Percentiles rank a stretch among this genome's conserved stretches.
Evolutionary conservation across 2,797 vertebrate species (phyloP).

Genomic region (Eulemur albifrons): DNA sequence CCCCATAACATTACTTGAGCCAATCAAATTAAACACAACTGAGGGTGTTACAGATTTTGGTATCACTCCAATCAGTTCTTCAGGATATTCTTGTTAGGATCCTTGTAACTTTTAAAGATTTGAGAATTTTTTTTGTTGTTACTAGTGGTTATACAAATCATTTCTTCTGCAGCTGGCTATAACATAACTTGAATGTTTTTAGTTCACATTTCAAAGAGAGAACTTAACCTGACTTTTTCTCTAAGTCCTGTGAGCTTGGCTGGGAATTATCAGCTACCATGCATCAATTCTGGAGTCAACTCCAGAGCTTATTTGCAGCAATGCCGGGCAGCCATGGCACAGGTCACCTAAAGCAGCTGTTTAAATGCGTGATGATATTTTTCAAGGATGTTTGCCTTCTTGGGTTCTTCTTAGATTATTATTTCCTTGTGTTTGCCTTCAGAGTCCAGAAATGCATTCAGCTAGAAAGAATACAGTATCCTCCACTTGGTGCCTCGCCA

Average conservation of each 20-base stretch:
- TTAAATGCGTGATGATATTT: background rate
- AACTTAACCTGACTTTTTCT: background rate
- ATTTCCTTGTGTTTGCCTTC: slow-evolving; percentile 16
- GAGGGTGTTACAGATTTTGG: background rate
- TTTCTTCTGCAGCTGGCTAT: background rate
- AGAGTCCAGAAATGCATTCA: background rate
- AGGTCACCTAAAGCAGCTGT: background rate
- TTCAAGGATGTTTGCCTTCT: background rate
- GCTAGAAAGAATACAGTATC: background rate
- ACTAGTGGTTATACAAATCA: background rate
- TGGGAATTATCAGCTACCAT: background rate
- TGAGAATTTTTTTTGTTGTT: background rate
- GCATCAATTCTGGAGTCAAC: background rate
- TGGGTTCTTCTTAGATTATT: slow-evolving; percentile 34
- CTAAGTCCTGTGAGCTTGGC: background rate
- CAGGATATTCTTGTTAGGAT: background rate
- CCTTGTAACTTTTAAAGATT: background rate
- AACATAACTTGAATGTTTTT: background rate
- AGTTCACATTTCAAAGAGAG: slow-evolving; percentile 19
- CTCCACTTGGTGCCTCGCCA: background rate
- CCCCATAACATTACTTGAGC: background rate
- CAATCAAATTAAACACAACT: background rate
- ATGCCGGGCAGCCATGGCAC: background rate
- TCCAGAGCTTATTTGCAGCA: background rate
- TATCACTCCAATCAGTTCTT: background rate